A percentile compares a stretch with the other conserved stretches of the same genome.
Conservation (phyloP, 2,113 vertebrate genomes). For the Bos taurus region DNA sequence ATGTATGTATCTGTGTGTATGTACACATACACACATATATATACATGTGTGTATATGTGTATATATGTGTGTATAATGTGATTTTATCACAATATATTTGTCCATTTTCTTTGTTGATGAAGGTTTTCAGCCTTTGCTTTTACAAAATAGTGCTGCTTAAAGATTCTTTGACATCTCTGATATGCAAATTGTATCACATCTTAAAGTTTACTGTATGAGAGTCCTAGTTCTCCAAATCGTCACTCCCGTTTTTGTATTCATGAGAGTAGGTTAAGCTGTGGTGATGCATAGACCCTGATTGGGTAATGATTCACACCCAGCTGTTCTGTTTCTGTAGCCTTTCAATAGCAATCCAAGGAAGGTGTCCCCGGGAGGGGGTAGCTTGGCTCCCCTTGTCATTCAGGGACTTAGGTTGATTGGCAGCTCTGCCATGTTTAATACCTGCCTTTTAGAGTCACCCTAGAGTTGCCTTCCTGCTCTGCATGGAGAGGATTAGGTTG, state of each 20-base stretch:
- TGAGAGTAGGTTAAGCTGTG: not conserved
- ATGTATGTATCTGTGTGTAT: not conserved
- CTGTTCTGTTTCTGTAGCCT: not conserved
- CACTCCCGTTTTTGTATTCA: not conserved
- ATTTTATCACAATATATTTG: not conserved
- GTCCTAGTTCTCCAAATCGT: not conserved
- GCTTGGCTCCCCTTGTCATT: not conserved
- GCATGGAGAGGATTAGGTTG: not conserved
- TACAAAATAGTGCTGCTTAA: not conserved
- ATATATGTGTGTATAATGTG: fast-evolving
- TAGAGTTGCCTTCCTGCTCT: no score
- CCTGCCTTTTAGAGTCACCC: not conserved
- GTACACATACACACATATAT: fast-evolving
- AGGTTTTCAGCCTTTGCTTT: not conserved
- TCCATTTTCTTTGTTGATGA: not conserved
- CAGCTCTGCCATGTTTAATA: not conserved
- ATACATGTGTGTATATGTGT: fast-evolving
- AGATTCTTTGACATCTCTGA: not conserved
- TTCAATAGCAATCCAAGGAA: not conserved
- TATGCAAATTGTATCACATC: not conserved
- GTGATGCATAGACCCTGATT: no score
- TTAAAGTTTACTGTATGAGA: not conserved
- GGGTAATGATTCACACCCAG: not conserved
- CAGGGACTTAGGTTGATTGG: not conserved
- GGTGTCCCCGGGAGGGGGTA: not conserved